Evolutionary conservation across 92 coral and sea anemone species (phyloP), one percentile per base, ranked within the genome.

Genomic region (Isaurus tuberculatus): DNA sequence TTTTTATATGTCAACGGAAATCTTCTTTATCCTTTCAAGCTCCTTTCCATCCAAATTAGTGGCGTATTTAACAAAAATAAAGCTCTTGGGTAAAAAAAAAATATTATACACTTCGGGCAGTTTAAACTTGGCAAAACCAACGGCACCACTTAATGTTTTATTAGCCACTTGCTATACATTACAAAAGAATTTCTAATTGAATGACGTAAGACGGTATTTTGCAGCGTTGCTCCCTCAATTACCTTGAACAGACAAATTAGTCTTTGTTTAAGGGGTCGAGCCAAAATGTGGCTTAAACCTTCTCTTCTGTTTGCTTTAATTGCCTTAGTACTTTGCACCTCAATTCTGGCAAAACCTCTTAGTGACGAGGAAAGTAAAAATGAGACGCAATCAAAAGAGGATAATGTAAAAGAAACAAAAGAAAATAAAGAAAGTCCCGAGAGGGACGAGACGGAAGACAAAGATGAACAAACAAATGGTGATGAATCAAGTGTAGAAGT

Each of bases 181-280:
- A 94, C 91, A 89, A 91, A 93, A 94, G 95, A 94, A 94, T 94
- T 79, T 79, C 61, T 85, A 94, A 94, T 94, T 77, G 66, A 81
- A 75, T 94, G 81, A 89, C 86, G 93, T 91, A 91, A 94, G 79
- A 72, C 36, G 29, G 51, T 48, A 32, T 27, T 53, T 36, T 69
- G 48, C 83, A 89, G 65, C 65, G 86, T 42, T 44, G 74, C 43
- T 37, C 72, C 49, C 51, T 46, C 83, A 40, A 67, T 67, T 29
- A 72, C 66, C 87, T 78, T 46, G 91, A 71, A 69, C 64, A 80
- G 88, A 75, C 85, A 55, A 87, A 63, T 81, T 81, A 80, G 80
- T 79, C 86, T 83, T 85, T 70, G 57, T 57, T 80, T 84, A 84
- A 89, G 84, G 92, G 83, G 80, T 85, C 44, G 79, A 80, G 88